These are phyloP conservation scores for Porites lobata DNA, from an alignment of 92 coral and sea anemone genomes.

Conservation along the genomic window DNA sequence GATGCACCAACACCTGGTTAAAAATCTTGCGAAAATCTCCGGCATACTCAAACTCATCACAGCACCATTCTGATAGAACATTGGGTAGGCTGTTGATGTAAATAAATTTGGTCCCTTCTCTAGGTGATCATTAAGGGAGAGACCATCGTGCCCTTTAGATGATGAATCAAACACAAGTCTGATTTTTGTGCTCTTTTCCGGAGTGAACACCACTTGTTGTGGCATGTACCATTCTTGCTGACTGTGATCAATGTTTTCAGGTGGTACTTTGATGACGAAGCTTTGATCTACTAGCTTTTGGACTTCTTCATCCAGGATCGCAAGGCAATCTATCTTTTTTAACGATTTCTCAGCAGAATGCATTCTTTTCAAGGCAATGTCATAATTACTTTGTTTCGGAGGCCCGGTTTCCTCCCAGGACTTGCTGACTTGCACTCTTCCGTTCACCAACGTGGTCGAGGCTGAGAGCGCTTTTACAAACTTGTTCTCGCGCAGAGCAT, in stretches of 20 bases:
- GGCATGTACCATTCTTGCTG: no score
- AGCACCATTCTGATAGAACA: slow-evolving; percentile 61
- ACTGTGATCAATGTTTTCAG: no score
- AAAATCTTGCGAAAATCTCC: slow-evolving; percentile 23
- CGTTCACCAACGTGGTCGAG: slow-evolving; percentile 50
- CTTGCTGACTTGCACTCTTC: slow-evolving; percentile 30
- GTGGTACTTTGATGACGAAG: slow-evolving; percentile 55
- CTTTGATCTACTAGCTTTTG: slow-evolving; percentile 70
- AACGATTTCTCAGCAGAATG: slow-evolving; percentile 17
- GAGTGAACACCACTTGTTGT: slow-evolving; percentile 61
- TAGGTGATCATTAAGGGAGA: slow-evolving; percentile 71
- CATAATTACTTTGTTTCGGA: slow-evolving; percentile 61
- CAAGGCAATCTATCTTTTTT: slow-evolving; percentile 62
- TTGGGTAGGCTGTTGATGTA: slow-evolving; percentile 36
- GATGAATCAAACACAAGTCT: slow-evolving; percentile 66
- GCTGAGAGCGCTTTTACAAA: slow-evolving; percentile 62
- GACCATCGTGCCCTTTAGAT: slow-evolving; percentile 37
- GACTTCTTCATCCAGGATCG: slow-evolving; percentile 52
- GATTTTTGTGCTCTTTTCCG: slow-evolving; percentile 49
- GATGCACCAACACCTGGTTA: no score
- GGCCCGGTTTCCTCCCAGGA: slow-evolving; percentile 74
- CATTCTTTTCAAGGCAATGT: slow-evolving; percentile 46
- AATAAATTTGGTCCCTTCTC: slow-evolving; percentile 55
- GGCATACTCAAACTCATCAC: slow-evolving; percentile 62
- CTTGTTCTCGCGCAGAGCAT: slow-evolving; percentile 63